Percentiles rank a stretch among this genome's conserved stretches.
Evolutionary conservation across 2,113 vertebrate genomes (phyloP).

Genomic region (Gopherus evgoodei): DNA sequence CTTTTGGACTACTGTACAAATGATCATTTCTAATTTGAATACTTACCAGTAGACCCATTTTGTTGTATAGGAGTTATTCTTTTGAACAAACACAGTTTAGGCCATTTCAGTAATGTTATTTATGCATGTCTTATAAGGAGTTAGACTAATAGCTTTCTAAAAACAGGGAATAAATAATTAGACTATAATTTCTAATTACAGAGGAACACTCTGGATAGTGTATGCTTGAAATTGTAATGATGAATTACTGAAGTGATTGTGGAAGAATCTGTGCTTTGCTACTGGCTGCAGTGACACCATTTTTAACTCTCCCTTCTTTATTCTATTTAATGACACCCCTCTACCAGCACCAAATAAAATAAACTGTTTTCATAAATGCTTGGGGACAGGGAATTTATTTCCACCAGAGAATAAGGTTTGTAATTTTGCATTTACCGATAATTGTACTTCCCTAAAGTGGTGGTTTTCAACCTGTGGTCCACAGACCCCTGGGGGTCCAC

Average conservation of each 20-base stretch:
- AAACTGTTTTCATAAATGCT: neutral
- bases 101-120: neutral
- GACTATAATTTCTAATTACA: conserved; percentile 47
- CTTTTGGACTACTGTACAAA: neutral
- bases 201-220: neutral
- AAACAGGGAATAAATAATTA: conserved; percentile 21
- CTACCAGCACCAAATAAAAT: neutral
- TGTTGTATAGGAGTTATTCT: neutral
- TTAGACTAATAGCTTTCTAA: conserved; percentile 33
- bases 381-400: neutral
- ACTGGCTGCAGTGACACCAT: neutral
- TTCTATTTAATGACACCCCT: neutral
- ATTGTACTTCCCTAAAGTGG: neutral
- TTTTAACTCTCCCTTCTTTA: neutral
- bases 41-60: neutral
- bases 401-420: neutral
- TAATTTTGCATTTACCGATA: neutral
- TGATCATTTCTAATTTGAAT: conserved; percentile 4
- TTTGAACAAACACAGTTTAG: neutral
- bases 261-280: conserved; percentile 3
- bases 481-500: too few species aligned
- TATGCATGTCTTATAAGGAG: conserved; percentile 30
- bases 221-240: neutral
- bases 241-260: neutral
- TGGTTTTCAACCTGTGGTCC: neutral